Evolutionary conservation across 2,888 invertebrate species (phyloP).

Genomic region (Ganaspis brasiliensis): DNA sequence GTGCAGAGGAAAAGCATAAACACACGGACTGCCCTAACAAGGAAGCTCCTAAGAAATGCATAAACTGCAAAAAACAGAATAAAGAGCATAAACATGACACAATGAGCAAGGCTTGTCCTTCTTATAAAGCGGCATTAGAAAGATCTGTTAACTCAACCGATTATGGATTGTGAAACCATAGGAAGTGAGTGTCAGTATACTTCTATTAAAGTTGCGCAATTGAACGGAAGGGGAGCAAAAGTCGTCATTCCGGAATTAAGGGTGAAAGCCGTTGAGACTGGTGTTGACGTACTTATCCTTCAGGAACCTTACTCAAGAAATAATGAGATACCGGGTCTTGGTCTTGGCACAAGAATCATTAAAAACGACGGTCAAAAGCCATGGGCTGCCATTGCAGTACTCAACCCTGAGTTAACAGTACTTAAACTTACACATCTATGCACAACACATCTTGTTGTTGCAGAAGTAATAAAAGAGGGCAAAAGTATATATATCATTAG

Average conservation of each 20-base stretch:
- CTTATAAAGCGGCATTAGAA: conserved; percentile 14
- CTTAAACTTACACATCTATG: not conserved
- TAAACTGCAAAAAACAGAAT: not conserved
- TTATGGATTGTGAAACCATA: conserved; percentile 23
- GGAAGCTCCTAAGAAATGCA: not conserved
- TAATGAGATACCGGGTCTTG: not conserved
- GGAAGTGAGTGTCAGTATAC: not conserved
- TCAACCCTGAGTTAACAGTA: not conserved
- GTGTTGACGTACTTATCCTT: conserved; percentile 14
- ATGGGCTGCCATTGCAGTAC: not conserved
- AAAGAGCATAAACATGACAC: conserved; percentile 5
- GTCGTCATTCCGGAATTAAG: not conserved
- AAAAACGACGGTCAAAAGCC: not conserved
- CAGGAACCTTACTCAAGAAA: conserved; percentile 39
- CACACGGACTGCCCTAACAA: conserved; percentile 20
- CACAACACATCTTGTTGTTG: not conserved
- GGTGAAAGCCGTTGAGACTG: not conserved
- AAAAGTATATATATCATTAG: not conserved
- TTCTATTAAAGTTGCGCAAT: conserved; percentile 20
- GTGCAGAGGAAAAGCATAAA: not conserved
- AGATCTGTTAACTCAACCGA: not conserved
- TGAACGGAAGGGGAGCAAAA: conserved; percentile 33
- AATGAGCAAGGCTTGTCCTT: conserved; percentile 36
- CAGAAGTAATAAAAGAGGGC: not conserved
- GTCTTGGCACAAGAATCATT: not conserved